These are phyloP conservation scores for Caligus rogercresseyi DNA, from an alignment of 1,140 invertebrate genomes.

Conservation along the genomic window DNA sequence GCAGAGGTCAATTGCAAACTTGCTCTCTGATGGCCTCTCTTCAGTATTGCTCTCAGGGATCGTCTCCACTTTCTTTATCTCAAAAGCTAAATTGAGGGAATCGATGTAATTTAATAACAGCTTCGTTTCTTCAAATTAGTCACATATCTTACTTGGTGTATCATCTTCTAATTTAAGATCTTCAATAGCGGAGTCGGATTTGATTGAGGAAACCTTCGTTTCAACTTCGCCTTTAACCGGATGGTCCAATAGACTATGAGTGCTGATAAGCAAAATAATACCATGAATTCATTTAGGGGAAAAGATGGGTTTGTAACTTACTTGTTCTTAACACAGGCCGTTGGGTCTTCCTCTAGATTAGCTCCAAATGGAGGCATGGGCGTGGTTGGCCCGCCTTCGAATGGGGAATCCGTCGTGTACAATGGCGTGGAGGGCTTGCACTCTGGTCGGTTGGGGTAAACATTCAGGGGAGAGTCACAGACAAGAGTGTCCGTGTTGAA, in stretches of 20 bases:
- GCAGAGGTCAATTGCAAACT: background rate
- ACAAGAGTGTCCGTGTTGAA: conserved; percentile 41
- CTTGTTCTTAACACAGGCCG: no score
- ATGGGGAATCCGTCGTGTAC: no score
- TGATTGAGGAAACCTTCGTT: background rate
- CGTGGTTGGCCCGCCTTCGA: no score
- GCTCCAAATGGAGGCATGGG: no score
- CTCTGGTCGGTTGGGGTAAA: conserved; percentile 40
- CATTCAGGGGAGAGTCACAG: conserved; percentile 42
- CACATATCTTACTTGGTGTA: background rate
- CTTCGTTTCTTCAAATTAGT: background rate
- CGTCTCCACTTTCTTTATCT: background rate
- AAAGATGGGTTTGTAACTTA: no score
- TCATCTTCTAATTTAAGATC: background rate
- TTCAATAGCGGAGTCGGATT: background rate
- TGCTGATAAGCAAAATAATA: background rate
- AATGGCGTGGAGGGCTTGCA: no score
- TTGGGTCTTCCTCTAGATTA: no score
- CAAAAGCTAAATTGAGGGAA: background rate
- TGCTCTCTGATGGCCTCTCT: background rate
- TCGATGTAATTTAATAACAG: no score
- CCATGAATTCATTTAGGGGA: background rate
- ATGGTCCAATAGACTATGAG: background rate
- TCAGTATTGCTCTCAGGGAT: background rate
- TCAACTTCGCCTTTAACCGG: background rate